Base-by-base conservation (phyloP, 1,140 invertebrate species). In the Lethrus apterus region DNA sequence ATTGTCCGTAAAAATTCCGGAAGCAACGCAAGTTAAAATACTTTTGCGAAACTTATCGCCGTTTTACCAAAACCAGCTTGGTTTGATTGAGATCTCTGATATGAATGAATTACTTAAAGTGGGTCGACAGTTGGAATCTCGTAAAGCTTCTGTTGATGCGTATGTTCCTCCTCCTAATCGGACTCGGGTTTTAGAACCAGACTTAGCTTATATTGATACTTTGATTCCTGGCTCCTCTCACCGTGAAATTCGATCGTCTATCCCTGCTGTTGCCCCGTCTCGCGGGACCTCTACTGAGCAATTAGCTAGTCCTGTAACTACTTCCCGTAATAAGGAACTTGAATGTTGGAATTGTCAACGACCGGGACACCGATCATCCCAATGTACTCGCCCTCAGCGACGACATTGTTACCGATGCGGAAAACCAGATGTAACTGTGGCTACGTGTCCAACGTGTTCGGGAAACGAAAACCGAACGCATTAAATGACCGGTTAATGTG, bases 51-150 rank as follows among this genome's bases (percentile, higher is more conserved):
- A 42, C 11, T 26, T 42, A 24, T 8, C 13, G 10, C 40, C 40
- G 3, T 53, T 46, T 15, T 50, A 50, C 43, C 51, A 50, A 20
- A 49, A 21, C 9, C 47, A 46, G 24, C 17, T 53, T 11, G 47
- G 17, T 10, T 34, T 54, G 17, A 35, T 44, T 29, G 46, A 54
- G 21, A 36, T 54, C n/a, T 44, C 10, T n/a, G 41, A 48, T 9
- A 30, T 43, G 2, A 13, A 9, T 2, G 41, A 51, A 21, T 24
- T 54, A 2, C 29, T 40, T 11, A n/a, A 36, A 15, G 32, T 46
- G 30, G 21, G 44, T 26, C 10, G 48, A 15, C 29, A 30, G 21
- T 8, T 38, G 7, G 35, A 38, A 38, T 15, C 35, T 18, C 5
- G 9, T 2, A 18, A 21, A 38, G 19, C 19, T 19, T 38, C 19